These are phyloP conservation scores for Mimachlamys varia DNA, from an alignment of 2,888 invertebrate species.

Conservation along the genomic window DNA sequence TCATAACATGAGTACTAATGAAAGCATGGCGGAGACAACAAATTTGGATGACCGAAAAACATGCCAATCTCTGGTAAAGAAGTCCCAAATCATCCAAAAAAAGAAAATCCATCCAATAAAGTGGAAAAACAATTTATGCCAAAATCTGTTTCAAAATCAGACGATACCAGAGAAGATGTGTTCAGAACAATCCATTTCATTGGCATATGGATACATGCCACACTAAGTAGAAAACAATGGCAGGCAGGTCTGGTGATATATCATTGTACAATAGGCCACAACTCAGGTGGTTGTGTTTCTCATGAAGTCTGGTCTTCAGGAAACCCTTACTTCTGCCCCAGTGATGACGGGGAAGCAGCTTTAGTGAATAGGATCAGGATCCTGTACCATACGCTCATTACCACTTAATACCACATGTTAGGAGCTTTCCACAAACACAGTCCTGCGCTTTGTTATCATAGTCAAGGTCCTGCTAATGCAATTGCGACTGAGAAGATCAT, in stretches of 20 bases:
- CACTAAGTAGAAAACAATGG: neutral
- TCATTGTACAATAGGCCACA: neutral
- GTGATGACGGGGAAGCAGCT: neutral
- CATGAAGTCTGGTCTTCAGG: neutral
- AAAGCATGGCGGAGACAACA: too few species aligned
- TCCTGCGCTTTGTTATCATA: neutral
- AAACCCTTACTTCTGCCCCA: neutral
- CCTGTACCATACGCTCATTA: neutral
- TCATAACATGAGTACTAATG: too few species aligned
- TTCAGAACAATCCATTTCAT: neutral
- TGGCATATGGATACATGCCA: neutral
- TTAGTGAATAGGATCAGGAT: neutral
- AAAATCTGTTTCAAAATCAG: neutral
- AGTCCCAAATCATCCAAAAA: too few species aligned
- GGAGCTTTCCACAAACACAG: neutral
- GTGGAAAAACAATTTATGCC: neutral
- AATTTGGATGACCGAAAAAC: too few species aligned
- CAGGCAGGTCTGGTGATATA: neutral
- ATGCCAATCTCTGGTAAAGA: too few species aligned
- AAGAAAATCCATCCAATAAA: too few species aligned
- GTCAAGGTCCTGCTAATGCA: neutral
- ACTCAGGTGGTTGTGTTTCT: constrained; percentile 27
- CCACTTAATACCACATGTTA: constrained; percentile 15
- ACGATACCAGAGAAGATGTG: neutral
- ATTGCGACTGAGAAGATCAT: neutral